Conservation (phyloP, 2,888 invertebrate species). For the Leptopilina myrica region DNA sequence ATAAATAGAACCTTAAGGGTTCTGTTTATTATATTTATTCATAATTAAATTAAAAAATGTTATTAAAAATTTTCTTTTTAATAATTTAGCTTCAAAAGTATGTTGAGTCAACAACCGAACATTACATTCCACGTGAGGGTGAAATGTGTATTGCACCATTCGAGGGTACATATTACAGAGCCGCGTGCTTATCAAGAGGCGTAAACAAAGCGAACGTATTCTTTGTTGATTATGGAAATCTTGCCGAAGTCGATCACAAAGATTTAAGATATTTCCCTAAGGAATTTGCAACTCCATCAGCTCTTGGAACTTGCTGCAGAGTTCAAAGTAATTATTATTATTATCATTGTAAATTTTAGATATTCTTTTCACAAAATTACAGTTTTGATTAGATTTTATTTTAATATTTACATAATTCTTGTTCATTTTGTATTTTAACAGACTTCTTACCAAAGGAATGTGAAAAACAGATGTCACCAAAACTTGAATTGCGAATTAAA, state of each 20-base stretch:
- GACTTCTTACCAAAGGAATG: conserved; percentile 13
- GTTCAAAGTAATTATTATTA: conserved; percentile 59
- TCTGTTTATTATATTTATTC: too few relatives aligned
- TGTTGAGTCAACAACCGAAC: conserved; percentile 55
- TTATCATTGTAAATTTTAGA: background rate
- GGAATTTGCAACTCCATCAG: conserved; percentile 66
- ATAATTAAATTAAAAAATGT: background rate
- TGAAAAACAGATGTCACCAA: background rate
- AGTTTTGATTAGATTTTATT: background rate
- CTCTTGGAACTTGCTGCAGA: conserved; percentile 62
- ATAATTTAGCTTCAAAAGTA: conserved; percentile 63
- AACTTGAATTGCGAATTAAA: background rate
- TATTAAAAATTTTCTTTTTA: conserved; percentile 35
- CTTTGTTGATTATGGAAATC: conserved; percentile 72
- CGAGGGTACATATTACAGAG: conserved; percentile 69
- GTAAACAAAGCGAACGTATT: conserved; percentile 57
- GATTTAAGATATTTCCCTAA: conserved; percentile 69
- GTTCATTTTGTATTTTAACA: background rate
- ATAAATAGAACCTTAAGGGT: background rate
- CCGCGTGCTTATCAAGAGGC: conserved; percentile 60
- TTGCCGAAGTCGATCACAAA: conserved; percentile 61
- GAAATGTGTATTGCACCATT: conserved; percentile 72
- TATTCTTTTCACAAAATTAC: too few relatives aligned
- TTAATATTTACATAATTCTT: background rate
- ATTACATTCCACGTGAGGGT: conserved; percentile 69